Base-by-base conservation (phyloP, 2,888 invertebrate genomes). In the Corythucha ciliata region DNA sequence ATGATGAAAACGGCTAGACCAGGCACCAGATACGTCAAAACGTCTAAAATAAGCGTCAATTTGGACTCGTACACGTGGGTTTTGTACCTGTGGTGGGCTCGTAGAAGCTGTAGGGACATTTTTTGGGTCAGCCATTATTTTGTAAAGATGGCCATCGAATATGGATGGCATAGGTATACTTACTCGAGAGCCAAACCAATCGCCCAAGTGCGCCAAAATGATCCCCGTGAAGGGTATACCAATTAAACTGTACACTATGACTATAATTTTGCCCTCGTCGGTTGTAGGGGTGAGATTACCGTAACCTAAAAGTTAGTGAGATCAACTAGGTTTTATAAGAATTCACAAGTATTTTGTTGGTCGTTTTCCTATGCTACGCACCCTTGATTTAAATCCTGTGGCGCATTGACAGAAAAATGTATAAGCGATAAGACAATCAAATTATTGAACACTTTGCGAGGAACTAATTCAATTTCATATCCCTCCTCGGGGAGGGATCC, bases 211-310 rank as follows among this genome's bases (percentile, higher is more conserved):
- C 2, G 69, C 58, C 20, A 76, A 63, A 20, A 76, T 63, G 39
- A 77, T 74, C 70, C 85, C 86, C 63, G 86, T 86, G 69, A 87
- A 79, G 0, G 87, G 87, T 58, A 88, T 85, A 21, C 92, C 92
- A 58, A 92, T 77, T 33, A 91, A 70, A 2, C 82, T 87, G 66
- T 92, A 92, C 60, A 84, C 77, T 61, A 92, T 88, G 80, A 90
- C 89, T 58, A 91, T 75, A 57, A 88, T 79, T 59, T 88, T 78
- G 7, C 88, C 82, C 33, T 82, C 70, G 57, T 79, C 78, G 1
- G 86, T 86, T 0, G 85, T 83, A 0, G 92, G 91, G 0, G 88
- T 80, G 63, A 92, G 72, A 68, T 92, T 91, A 41, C 92, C 92
- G 67, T 91, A 92, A 41, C 91, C 86, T 87, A 67, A 16, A 71